phyloP scores from a whole-genome alignment of 1,140 invertebrate species.

The Rhysida immarginata region DNA sequence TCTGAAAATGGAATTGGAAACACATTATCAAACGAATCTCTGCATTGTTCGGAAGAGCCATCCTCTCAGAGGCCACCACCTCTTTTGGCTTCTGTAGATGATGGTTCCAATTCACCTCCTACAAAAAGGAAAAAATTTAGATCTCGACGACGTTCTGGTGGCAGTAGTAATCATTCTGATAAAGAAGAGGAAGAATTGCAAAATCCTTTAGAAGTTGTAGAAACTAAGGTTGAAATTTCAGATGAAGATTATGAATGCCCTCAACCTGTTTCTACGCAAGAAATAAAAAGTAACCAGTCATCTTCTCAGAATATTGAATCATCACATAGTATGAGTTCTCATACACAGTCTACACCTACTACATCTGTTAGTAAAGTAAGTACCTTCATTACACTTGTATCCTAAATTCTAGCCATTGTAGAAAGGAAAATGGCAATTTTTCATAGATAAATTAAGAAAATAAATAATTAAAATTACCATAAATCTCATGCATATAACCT shows the following conservation, averaged over 20 bases:
- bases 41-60: not conserved
- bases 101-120: not conserved
- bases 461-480: too few relatives aligned
- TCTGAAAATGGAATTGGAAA: not conserved
- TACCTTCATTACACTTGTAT: too few relatives aligned
- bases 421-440: too few relatives aligned
- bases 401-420: too few relatives aligned
- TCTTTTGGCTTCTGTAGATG: not conserved
- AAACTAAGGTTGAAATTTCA: slow-evolving; percentile 9
- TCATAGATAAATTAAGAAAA: too few relatives aligned
- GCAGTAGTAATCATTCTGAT: not conserved
- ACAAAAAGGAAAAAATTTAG: slow-evolving; percentile 5
- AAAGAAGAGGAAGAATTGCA: not conserved
- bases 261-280: too few relatives aligned
- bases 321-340: too few relatives aligned
- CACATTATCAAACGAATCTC: not conserved
- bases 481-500: too few relatives aligned
- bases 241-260: not conserved
- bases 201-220: slow-evolving; percentile 4
- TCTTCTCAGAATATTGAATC: too few relatives aligned
- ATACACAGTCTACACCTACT: too few relatives aligned
- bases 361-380: too few relatives aligned
- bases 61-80: not conserved
- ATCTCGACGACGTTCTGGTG: not conserved
- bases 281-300: too few relatives aligned